Conservation (phyloP, 2,797 vertebrate genomes). For the Sebastiscus albofasciatus region DNA sequence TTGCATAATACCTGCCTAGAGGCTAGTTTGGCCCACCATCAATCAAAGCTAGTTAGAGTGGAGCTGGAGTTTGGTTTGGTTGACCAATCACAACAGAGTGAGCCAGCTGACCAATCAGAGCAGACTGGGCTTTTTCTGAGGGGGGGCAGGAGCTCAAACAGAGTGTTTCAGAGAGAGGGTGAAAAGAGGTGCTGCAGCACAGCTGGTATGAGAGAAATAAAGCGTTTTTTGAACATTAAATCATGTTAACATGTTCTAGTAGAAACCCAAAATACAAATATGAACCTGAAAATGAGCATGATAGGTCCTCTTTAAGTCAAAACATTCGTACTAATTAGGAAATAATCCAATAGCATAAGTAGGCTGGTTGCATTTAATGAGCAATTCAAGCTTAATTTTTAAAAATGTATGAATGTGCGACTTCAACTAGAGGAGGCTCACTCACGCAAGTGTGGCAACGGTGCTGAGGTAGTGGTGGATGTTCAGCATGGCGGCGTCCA, state of each 20-base stretch:
- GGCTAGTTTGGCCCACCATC: neutral
- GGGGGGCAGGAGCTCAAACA: neutral
- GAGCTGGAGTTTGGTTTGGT: no score
- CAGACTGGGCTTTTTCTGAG: no score
- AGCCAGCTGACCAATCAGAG: no score
- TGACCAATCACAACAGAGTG: no score
- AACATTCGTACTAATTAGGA: neutral
- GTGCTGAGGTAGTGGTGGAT: conserved; percentile 97
- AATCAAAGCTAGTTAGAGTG: accelerated
- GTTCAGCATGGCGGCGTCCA: conserved; percentile 96
- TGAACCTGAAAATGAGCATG: neutral
- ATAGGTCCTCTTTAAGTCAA: neutral
- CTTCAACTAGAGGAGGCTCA: neutral
- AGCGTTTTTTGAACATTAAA: neutral
- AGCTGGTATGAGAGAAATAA: no score
- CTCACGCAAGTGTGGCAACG: conserved; percentile 87
- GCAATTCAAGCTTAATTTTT: neutral
- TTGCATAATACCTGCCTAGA: no score
- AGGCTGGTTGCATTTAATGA: neutral
- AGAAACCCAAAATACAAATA: neutral
- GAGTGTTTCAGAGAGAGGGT: neutral
- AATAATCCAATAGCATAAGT: neutral
- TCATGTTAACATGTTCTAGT: neutral
- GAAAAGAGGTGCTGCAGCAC: no score
- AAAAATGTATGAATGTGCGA: no score